Evolutionary conservation across 35 echinoderm and acorn worm genomes (phyloP).

Genomic region (Heliocidaris tuberculata): DNA sequence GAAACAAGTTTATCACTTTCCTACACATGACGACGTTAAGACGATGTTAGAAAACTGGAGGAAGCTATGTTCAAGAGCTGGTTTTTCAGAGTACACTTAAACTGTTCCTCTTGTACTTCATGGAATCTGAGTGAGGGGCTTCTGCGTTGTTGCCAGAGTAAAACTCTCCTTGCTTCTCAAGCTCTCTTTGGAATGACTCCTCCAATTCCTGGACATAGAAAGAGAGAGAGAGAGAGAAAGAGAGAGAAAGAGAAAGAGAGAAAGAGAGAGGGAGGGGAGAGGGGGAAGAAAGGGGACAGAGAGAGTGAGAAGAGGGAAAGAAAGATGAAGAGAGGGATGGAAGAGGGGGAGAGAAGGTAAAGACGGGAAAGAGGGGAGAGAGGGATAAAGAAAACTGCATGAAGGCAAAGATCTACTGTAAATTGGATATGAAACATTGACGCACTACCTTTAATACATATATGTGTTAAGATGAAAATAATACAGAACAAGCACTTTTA

Average conservation of each 20-base stretch:
- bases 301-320: neutral
- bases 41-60: neutral
- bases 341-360: neutral
- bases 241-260: neutral
- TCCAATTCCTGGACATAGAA: slow-evolving; percentile 24
- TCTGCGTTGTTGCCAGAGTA: neutral
- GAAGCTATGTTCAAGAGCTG: neutral
- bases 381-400: too few species aligned
- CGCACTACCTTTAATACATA: too few species aligned
- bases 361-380: neutral
- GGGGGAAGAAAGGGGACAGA: neutral
- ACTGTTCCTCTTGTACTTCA: slow-evolving; percentile 42
- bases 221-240: neutral
- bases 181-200: slow-evolving; percentile 27
- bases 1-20: neutral
- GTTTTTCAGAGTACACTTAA: neutral
- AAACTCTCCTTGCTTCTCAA: slow-evolving; percentile 36
- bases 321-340: neutral
- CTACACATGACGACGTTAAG: neutral
- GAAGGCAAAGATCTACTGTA: too few species aligned
- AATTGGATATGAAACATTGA: too few species aligned
- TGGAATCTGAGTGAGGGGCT: slow-evolving; percentile 7
- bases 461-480: too few species aligned
- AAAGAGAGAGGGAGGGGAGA: neutral
- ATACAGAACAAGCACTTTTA: too few species aligned